A percentile compares a stretch with the other conserved stretches of the same genome.
Conservation (phyloP, 2,797 vertebrate genomes). For the Rousettus madagascariensis region DNA sequence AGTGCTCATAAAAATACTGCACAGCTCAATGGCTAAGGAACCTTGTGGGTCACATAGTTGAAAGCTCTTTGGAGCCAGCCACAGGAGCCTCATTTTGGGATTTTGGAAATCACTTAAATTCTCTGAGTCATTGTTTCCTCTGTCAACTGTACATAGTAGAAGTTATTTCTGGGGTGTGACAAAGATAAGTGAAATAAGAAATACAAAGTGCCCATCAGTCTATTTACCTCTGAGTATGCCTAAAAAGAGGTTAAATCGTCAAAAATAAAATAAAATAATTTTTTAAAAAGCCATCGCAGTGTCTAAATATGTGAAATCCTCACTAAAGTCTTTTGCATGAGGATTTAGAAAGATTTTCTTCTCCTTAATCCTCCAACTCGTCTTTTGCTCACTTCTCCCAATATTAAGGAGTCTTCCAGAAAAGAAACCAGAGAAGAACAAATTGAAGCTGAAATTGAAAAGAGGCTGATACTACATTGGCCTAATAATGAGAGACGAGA, state of each 20-base stretch:
- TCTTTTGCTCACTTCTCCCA: neutral
- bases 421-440: neutral
- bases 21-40: neutral
- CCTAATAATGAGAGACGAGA: neutral
- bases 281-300: neutral
- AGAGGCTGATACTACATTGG: neutral
- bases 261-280: neutral
- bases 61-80: neutral
- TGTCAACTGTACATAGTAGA: neutral
- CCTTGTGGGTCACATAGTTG: neutral
- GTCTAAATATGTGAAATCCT: neutral
- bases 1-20: neutral
- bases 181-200: neutral
- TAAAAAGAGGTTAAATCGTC: neutral
- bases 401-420: neutral
- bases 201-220: neutral
- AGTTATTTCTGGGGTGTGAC: neutral
- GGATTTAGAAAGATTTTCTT: neutral
- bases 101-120: neutral
- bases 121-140: neutral
- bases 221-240: neutral
- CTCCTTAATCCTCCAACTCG: neutral
- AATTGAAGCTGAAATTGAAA: neutral
- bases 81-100: neutral
- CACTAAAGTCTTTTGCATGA: neutral